Evolutionary conservation across 1,140 invertebrate species (phyloP).

Genomic region (Ceratina australensis): DNA sequence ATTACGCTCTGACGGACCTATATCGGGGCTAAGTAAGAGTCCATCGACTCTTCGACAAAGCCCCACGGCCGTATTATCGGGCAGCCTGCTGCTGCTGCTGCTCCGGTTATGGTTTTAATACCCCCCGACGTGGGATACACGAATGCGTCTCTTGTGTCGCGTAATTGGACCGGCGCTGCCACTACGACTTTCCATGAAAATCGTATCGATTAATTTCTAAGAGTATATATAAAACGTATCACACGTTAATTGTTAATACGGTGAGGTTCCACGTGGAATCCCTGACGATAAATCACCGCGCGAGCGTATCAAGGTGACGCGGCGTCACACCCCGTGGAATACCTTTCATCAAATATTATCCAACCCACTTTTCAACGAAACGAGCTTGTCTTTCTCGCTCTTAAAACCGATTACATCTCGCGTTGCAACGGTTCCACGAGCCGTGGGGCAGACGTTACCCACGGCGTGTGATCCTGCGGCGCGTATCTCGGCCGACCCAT

Average conservation of each 20-base stretch:
- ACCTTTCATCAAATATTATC: background rate
- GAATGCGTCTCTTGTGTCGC: background rate
- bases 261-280: no score
- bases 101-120: constrained; percentile 52
- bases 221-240: no score
- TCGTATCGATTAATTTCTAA: no score
- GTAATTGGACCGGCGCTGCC: background rate
- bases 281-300: no score
- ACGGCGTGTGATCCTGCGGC: no score
- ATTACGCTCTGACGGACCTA: constrained; percentile 57
- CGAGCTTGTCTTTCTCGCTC: no score
- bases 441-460: no score
- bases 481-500: background rate
- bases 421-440: no score
- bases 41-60: constrained; percentile 65
- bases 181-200: background rate
- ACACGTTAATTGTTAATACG: no score
- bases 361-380: background rate
- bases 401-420: no score
- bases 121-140: constrained; percentile 13
- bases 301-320: no score
- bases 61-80: constrained; percentile 46
- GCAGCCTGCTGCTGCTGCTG: constrained; percentile 20
- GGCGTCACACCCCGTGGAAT: no score
- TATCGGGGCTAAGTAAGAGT: constrained; percentile 61